Percentiles rank a stretch among this genome's conserved stretches.
Conservation (phyloP, 2,888 invertebrate genomes). For the Hipparchia semele region DNA sequence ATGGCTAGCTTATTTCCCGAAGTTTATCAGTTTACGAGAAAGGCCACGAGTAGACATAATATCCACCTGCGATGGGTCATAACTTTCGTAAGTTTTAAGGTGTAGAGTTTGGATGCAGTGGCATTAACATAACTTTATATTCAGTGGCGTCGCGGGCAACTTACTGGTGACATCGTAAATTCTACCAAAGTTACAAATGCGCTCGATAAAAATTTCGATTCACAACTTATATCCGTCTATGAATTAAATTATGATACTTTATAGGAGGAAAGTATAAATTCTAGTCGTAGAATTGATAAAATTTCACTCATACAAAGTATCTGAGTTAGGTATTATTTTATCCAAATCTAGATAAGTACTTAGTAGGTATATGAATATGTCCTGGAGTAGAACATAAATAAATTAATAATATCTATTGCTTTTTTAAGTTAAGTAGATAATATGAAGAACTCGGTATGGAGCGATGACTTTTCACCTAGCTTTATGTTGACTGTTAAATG, state of each 20-base stretch:
- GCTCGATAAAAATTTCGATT: conserved; percentile 69
- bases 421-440: no score
- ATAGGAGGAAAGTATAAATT: conserved; percentile 19
- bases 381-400: no score
- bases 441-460: no score
- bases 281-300: background rate
- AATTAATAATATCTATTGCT: no score
- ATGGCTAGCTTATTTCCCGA: conserved; percentile 19
- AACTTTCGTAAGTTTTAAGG: conserved; percentile 75
- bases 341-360: background rate
- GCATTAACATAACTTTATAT: conserved; percentile 80
- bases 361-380: background rate
- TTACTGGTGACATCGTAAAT: conserved; percentile 77
- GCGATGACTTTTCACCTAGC: no score
- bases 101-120: conserved; percentile 65
- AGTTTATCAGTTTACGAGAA: background rate
- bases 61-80: conserved; percentile 58
- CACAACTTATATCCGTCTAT: conserved; percentile 68
- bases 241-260: conserved; percentile 54
- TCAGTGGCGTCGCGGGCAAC: conserved; percentile 71
- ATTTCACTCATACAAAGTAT: background rate
- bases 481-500: no score
- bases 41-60: background rate
- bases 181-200: conserved; percentile 73
- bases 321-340: no score